Evolutionary conservation across 2,113 vertebrate genomes (phyloP).

Genomic region (Grammomys surdaster): DNA sequence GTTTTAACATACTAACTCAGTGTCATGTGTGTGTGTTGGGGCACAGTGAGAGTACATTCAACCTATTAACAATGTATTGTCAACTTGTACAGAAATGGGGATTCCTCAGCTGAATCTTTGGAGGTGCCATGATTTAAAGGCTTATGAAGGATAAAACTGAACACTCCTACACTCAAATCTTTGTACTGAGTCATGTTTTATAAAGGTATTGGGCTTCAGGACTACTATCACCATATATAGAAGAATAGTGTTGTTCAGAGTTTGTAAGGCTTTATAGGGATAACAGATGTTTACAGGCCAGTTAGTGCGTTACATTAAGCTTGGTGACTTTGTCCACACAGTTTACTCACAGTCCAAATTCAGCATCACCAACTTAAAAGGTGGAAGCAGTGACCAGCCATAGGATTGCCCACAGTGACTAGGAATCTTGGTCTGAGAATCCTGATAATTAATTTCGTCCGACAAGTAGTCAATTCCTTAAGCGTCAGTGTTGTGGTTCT

Average conservation of each 20-base stretch:
- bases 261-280: background rate
- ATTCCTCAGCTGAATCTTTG: background rate
- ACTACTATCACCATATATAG: background rate
- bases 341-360: background rate
- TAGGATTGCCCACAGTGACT: background rate
- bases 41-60: background rate
- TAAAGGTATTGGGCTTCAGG: background rate
- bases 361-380: slow-evolving; percentile 12
- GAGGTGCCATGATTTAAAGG: background rate
- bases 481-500: slow-evolving; percentile 32
- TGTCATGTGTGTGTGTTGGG: too few relatives aligned
- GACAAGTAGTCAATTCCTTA: slow-evolving; percentile 45
- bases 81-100: background rate
- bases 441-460: slow-evolving; percentile 50
- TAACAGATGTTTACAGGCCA: slow-evolving; percentile 48
- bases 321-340: slow-evolving; percentile 48
- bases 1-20: background rate
- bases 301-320: slow-evolving; percentile 43
- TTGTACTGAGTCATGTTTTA: slow-evolving; percentile 13
- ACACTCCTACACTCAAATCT: background rate
- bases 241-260: slow-evolving; percentile 31
- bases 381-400: slow-evolving; percentile 34
- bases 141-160: background rate
- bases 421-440: slow-evolving; percentile 19
- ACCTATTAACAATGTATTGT: background rate